phyloP scores from a whole-genome alignment of 2,797 vertebrate species.

The Enteromius fasciolatus region DNA sequence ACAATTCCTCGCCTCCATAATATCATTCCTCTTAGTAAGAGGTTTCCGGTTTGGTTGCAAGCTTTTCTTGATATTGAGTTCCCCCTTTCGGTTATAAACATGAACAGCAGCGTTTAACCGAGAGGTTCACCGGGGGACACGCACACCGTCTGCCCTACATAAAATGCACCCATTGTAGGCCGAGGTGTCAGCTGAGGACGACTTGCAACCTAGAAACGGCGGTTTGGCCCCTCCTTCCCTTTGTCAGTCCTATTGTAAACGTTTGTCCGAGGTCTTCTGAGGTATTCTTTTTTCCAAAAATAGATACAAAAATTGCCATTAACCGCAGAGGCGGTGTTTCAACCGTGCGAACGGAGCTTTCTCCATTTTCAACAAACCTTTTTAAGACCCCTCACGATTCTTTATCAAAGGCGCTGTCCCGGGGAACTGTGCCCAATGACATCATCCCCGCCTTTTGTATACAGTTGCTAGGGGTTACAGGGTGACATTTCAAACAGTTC shows the following conservation, averaged over 20 bases:
- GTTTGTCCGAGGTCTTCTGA: constrained; percentile 9
- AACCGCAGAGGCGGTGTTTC: background rate
- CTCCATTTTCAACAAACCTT: background rate
- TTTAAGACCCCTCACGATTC: background rate
- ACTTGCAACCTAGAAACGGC: constrained; percentile 55
- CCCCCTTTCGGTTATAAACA: constrained; percentile 49
- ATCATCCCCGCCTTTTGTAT: constrained; percentile 52
- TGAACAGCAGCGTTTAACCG: constrained; percentile 38
- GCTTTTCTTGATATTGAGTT: constrained; percentile 39
- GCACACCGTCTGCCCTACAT: constrained; percentile 61
- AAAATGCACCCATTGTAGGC: constrained; percentile 49
- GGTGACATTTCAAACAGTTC: constrained; percentile 52
- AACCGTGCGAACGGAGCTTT: background rate
- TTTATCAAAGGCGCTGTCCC: constrained; percentile 32
- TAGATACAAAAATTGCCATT: background rate
- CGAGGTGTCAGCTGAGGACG: constrained; percentile 59
- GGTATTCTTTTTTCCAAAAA: background rate
- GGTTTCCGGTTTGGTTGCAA: constrained; percentile 45
- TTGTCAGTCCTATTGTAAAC: constrained; percentile 31
- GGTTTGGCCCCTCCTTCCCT: constrained; percentile 24
- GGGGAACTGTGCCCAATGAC: constrained; percentile 44
- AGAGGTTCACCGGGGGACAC: constrained; percentile 61
- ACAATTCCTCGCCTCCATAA: constrained; percentile 44
- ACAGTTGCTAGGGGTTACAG: constrained; percentile 60
- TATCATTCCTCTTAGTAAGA: constrained; percentile 32